phyloP scores from a whole-genome alignment of 2,113 vertebrate genomes.

The Tretioscincus oriximinensis region DNA sequence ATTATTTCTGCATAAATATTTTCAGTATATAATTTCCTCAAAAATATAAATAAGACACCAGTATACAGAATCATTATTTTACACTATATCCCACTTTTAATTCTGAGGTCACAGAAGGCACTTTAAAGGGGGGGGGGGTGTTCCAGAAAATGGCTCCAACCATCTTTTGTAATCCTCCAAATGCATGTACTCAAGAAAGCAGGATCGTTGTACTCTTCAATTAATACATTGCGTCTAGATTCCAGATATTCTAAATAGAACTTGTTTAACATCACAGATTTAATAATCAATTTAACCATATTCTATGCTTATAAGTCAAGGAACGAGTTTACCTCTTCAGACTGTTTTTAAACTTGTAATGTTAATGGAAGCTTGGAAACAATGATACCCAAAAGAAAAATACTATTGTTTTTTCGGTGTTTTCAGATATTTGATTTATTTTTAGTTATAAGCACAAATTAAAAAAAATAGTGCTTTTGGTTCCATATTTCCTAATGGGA shows the following conservation, averaged over 20 bases:
- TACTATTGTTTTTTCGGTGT: too few relatives aligned
- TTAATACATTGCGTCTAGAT: background rate
- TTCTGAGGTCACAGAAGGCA: too few relatives aligned
- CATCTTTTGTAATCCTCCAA: background rate
- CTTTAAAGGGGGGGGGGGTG: too few relatives aligned
- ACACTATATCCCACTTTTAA: too few relatives aligned
- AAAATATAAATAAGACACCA: background rate
- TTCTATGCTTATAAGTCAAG: background rate
- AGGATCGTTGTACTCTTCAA: background rate
- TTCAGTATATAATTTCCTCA: background rate
- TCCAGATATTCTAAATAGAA: background rate
- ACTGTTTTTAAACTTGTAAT: too few relatives aligned
- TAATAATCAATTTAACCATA: background rate
- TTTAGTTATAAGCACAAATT: background rate
- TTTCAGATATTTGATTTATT: background rate
- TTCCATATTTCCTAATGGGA: background rate
- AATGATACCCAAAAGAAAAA: too few relatives aligned
- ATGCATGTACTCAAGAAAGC: background rate
- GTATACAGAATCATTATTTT: background rate
- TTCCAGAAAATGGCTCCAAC: too few relatives aligned
- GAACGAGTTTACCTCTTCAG: too few relatives aligned
- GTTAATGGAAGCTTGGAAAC: background rate
- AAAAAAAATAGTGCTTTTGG: background rate
- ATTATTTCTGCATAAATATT: accelerated
- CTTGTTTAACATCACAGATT: background rate